Conservation (phyloP, 2,113 vertebrate species). For the Antechinus stuartii region DNA sequence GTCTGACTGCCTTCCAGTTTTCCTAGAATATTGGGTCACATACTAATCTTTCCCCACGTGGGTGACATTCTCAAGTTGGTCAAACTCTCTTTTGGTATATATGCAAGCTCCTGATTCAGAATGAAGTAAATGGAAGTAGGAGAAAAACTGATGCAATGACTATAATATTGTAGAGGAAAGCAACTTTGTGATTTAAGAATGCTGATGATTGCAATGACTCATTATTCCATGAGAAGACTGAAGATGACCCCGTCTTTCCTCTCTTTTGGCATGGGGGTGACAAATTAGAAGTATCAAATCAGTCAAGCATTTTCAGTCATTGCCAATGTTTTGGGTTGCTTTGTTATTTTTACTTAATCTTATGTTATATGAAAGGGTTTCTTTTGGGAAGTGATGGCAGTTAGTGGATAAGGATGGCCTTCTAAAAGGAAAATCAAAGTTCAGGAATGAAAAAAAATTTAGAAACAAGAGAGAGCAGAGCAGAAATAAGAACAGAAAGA, state of each 20-base stretch:
- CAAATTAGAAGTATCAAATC: background rate
- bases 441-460: background rate
- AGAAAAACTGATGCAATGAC: background rate
- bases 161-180: background rate
- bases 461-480: background rate
- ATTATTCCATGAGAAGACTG: background rate
- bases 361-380: background rate
- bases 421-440: background rate
- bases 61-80: too few species aligned
- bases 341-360: background rate
- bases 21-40: too few species aligned
- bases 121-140: background rate
- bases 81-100: too few species aligned
- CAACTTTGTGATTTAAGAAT: background rate
- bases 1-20: background rate
- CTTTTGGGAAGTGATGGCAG: background rate
- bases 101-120: too few species aligned
- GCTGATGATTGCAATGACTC: background rate
- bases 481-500: background rate
- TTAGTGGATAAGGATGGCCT: background rate
- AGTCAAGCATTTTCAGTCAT: background rate
- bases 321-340: background rate
- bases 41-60: too few species aligned
- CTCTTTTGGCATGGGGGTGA: background rate
- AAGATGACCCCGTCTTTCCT: background rate